phyloP scores from a whole-genome alignment of 1,140 invertebrate species.

The Pseudomyrmex dendroicus region DNA sequence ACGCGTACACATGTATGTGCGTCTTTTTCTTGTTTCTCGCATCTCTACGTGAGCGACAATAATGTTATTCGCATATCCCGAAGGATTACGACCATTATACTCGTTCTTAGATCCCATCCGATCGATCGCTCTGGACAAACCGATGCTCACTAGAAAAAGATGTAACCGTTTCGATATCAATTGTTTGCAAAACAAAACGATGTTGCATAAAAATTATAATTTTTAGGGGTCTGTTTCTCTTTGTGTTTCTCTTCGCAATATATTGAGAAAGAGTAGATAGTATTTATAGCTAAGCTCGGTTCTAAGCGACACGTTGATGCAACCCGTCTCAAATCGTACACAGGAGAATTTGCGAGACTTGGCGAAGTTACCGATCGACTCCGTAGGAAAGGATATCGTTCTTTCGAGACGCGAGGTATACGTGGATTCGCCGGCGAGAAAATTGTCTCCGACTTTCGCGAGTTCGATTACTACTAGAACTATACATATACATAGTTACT shows the following conservation, averaged over 20 bases:
- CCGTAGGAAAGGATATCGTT: not conserved
- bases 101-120: not conserved
- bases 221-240: too few relatives aligned
- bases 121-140: not conserved
- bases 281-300: not conserved
- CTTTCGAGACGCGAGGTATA: not conserved
- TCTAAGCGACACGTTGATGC: not conserved
- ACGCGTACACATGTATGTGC: not conserved
- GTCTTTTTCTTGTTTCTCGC: conserved; percentile 13
- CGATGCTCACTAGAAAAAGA: not conserved
- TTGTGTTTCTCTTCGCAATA: not conserved
- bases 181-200: too few relatives aligned
- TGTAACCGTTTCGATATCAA: too few relatives aligned
- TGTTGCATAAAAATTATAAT: too few relatives aligned
- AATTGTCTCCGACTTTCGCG: conserved; percentile 57
- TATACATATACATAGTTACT: too few relatives aligned
- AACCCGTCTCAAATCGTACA: not conserved
- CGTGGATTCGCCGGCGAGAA: conserved; percentile 39
- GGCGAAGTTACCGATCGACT: conserved; percentile 3
- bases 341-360: conserved; percentile 9
- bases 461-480: conserved; percentile 31
- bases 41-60: not conserved
- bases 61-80: not conserved
- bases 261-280: not conserved
- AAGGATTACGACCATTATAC: not conserved